phyloP scores from a whole-genome alignment of 2,113 vertebrate genomes.

The Odontesthes bonariensis region DNA sequence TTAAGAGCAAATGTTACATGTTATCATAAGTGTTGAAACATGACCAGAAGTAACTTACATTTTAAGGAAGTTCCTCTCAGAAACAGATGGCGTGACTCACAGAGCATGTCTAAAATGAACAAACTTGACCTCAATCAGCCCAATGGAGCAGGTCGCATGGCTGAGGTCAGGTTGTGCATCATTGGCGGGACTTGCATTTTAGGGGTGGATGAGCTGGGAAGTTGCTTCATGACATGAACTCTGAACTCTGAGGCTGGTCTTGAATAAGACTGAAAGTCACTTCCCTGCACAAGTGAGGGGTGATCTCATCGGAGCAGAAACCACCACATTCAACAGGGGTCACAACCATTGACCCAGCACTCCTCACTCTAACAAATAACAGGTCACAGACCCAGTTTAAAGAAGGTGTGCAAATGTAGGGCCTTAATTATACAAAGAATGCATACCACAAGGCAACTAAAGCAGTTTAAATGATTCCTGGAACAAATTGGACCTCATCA shows the following conservation, averaged over 20 bases:
- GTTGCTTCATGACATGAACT: conserved; percentile 56
- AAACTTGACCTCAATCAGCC: conserved; percentile 54
- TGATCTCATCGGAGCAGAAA: conserved; percentile 59
- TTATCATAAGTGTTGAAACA: conserved; percentile 1
- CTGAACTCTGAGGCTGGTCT: conserved; percentile 60
- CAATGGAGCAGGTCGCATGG: background rate
- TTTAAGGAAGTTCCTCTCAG: background rate
- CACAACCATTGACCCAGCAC: conserved; percentile 19
- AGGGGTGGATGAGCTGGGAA: background rate
- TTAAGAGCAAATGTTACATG: conserved; percentile 14
- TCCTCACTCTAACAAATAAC: conserved; percentile 17
- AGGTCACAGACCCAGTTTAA: background rate
- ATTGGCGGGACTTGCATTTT: background rate
- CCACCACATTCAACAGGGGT: conserved; percentile 7
- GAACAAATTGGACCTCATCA: conserved; percentile 20
- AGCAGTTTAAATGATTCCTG: background rate
- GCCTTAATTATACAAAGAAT: background rate
- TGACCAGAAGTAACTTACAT: background rate
- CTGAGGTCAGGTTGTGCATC: conserved; percentile 16
- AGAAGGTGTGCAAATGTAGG: background rate
- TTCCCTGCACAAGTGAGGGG: conserved; percentile 46
- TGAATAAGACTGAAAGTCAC: conserved; percentile 54
- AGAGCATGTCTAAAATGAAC: conserved; percentile 18
- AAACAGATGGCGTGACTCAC: conserved; percentile 11
- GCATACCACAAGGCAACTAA: background rate